phyloP scores from a whole-genome alignment of 2,888 invertebrate species.

The Apamea crenata region DNA sequence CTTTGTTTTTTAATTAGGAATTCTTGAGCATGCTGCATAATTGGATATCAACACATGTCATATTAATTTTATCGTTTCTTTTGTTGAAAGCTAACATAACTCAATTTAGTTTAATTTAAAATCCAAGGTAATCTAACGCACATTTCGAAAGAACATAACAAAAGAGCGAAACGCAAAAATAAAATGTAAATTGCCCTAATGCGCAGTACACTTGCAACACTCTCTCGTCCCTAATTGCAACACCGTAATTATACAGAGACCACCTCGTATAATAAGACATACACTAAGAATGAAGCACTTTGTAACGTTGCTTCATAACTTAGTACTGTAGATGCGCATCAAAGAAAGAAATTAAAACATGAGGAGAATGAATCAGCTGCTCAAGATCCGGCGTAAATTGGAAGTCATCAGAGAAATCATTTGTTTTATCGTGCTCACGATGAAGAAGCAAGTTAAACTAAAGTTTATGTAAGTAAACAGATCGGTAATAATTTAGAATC shows the following conservation, averaged over 20 bases:
- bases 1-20: slow-evolving; percentile 28
- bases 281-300: slow-evolving; percentile 51
- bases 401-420: slow-evolving; percentile 22
- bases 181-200: slow-evolving; percentile 59
- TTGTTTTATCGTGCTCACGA: slow-evolving; percentile 8
- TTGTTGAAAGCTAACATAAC: background rate
- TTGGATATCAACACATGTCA: background rate
- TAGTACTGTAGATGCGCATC: slow-evolving; percentile 10
- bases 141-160: slow-evolving; percentile 45
- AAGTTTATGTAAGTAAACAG: slow-evolving; percentile 22
- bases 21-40: slow-evolving; percentile 16
- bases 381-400: slow-evolving; percentile 9
- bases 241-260: slow-evolving; percentile 61
- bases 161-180: slow-evolving; percentile 39
- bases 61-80: background rate
- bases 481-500: background rate
- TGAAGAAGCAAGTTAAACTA: slow-evolving; percentile 18
- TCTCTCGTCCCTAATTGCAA: slow-evolving; percentile 66
- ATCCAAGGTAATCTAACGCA: slow-evolving; percentile 21
- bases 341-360: slow-evolving; percentile 42
- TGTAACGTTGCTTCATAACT: slow-evolving; percentile 41
- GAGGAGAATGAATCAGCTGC: slow-evolving; percentile 33
- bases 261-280: slow-evolving; percentile 49
- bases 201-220: slow-evolving; percentile 62
- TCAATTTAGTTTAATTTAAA: background rate